phyloP scores from a whole-genome alignment of 2,888 invertebrate genomes.

The Cryptosula pallasiana region DNA sequence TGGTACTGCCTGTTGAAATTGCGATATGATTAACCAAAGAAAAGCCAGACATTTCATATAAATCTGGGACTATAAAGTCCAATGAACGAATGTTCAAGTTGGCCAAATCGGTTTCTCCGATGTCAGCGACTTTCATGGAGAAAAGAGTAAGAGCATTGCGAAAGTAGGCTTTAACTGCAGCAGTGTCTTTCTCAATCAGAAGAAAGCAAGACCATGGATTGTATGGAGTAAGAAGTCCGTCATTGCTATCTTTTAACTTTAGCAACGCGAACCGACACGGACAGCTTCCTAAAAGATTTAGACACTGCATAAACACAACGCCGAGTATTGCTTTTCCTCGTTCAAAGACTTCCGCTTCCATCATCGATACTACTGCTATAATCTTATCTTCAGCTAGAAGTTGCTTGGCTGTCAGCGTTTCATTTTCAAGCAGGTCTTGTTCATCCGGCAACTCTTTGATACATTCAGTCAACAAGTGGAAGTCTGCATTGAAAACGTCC shows the following conservation, averaged over 20 bases:
- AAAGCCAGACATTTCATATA: neutral
- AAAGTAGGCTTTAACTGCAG: neutral
- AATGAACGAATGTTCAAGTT: neutral
- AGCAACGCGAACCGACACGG: neutral
- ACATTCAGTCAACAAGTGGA: neutral
- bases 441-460: neutral
- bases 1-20: neutral
- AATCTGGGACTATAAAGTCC: neutral
- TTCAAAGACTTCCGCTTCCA: conserved; percentile 15
- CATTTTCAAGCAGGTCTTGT: neutral
- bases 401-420: neutral
- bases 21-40: neutral
- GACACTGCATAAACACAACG: neutral
- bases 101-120: neutral
- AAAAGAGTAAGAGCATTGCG: neutral
- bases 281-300: neutral
- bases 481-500: neutral
- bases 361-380: neutral
- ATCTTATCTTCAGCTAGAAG: neutral
- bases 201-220: conserved; percentile 7
- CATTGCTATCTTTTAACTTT: neutral
- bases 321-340: neutral
- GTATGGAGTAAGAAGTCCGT: neutral
- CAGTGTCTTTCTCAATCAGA: neutral
- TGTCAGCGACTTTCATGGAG: neutral